Percentiles rank a stretch among this genome's conserved stretches.
phyloP scores from a whole-genome alignment of 1,140 invertebrate genomes.

The Heliconius himera region DNA sequence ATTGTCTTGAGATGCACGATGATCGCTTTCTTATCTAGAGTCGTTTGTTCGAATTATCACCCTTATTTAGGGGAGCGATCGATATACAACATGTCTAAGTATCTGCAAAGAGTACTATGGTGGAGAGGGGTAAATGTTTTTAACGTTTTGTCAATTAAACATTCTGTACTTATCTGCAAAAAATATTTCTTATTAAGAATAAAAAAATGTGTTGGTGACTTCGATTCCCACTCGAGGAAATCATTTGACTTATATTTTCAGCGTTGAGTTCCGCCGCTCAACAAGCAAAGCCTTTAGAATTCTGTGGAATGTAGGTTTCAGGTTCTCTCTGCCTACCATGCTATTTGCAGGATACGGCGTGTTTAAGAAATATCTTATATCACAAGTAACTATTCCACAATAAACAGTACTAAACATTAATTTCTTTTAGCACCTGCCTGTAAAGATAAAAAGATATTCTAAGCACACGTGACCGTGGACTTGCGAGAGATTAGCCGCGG shows the following conservation, averaged over 20 bases:
- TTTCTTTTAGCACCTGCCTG: background rate
- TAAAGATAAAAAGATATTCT: slow-evolving; percentile 7
- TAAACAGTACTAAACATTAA: background rate
- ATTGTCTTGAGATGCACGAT: slow-evolving; percentile 33
- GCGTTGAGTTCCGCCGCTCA: too few species aligned
- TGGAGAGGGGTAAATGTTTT: background rate
- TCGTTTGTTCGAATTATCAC: slow-evolving; percentile 34
- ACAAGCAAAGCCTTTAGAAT: too few species aligned
- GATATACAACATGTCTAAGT: slow-evolving; percentile 13
- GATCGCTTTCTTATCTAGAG: slow-evolving; percentile 27
- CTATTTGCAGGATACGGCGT: too few species aligned
- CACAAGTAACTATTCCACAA: background rate
- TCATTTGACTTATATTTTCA: too few species aligned
- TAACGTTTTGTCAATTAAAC: background rate
- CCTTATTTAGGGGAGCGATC: slow-evolving; percentile 15
- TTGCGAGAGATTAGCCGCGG: slow-evolving; percentile 15
- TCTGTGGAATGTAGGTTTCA: too few species aligned
- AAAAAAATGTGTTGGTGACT: too few species aligned
- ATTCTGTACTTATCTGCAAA: too few species aligned
- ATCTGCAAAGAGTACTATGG: background rate
- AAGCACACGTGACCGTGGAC: slow-evolving; percentile 26
- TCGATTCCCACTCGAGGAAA: too few species aligned
- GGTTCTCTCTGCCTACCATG: too few species aligned
- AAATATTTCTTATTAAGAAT: too few species aligned
- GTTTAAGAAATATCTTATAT: too few species aligned